Base-by-base conservation (phyloP, 2,113 vertebrate species). In the Felis chaus region DNA sequence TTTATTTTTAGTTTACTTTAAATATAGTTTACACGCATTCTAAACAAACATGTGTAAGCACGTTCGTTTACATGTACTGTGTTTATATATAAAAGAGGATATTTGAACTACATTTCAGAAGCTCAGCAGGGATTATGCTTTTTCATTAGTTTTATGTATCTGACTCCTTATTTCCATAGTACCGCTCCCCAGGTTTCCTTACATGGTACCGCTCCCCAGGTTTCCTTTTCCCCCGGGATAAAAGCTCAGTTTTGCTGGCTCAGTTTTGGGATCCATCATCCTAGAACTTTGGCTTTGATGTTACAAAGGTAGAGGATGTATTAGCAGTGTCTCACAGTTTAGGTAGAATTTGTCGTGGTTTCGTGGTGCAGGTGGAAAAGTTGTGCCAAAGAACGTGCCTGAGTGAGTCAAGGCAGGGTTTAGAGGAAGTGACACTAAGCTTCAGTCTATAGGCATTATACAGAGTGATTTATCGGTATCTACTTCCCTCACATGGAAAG, bases 381-480 rank as follows among this genome's bases (percentile, higher is more conserved):
- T 8, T 55, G 16, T 89, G 27, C 27, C 63, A 23, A 87, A 74
- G 31, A 55, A 48, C 92, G 41, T 53, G 45, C 13, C 27, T 31
- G 36, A 45, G 10, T 15, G 41, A 91, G 39, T 69, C 73, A 39
- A 36, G 27, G 13, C n/a, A 16, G 53, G 41, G 12, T 19, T 74
- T 29, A 27, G 21, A 50, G 69, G 18, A 97, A 73, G 36, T 50
- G 41, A 61, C 55, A 68, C 50, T 29, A 69, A 68, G 50, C 16
- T 45, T 69, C 21, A 29, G 41, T 41, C 53, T 29, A 78, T 95
- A 95, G 33, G 73, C 89, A 73, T 96, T 94, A 39, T 48, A 21
- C 48, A 88, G 84, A 48, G n/a, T 94, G 89, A 96, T 97, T 97
- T 97, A 91, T 96, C 88, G 97, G 23, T 63, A 88, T 93, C 84